Base-by-base conservation (phyloP, 2,113 vertebrate genomes). In the Pterophyllum scalare region DNA sequence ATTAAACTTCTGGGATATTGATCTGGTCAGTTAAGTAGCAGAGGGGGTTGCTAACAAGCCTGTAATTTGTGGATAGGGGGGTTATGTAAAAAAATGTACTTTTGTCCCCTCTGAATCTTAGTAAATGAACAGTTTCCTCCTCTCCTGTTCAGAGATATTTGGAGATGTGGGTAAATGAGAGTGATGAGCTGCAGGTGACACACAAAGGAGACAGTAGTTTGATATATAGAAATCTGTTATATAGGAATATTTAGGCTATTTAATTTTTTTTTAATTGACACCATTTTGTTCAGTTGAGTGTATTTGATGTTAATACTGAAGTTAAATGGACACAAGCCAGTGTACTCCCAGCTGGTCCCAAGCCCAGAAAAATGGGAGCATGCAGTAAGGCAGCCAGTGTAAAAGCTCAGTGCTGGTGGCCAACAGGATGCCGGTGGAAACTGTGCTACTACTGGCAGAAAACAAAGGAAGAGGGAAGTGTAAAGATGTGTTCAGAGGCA, bases 181-280 rank as follows among this genome's bases (percentile, higher is more conserved):
- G 35, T 12, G 33, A 38, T 10, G 35, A 8, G 35, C 35, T 38
- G 35, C 2, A 0, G 12, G 38, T 0, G 12, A 40, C 20, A 12
- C n/a, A 43, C 62, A 38, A 38, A 38, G 35, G 8, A 38, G 35
- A 40, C n/a, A 0, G 35, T 65, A 17, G 62, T 43, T 65, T 65
- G 35, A 65, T 43, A 38, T 9, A 3, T 10, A 38, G 35, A 3
- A 38, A 38, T 38, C 35, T 40, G 24, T 20, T 64, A 35, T 38
- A 3, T 10, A 38, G 35, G 9, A 38, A 38, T 38, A 38, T 10
- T 10, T 38, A 38, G 35, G 35, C 8, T 38, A 35, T 35, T 7
- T 35, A n/a, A n/a, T n/a, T n/a, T 35, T 35, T 7, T 35, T 35
- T 35, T 7, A 7, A 5, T 35, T 24, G 6, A 1, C 61, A 22